Percentiles rank a stretch among this genome's conserved stretches.
phyloP scores from a whole-genome alignment of 2,888 invertebrate species.

The Ecdyonurus torrentis region DNA sequence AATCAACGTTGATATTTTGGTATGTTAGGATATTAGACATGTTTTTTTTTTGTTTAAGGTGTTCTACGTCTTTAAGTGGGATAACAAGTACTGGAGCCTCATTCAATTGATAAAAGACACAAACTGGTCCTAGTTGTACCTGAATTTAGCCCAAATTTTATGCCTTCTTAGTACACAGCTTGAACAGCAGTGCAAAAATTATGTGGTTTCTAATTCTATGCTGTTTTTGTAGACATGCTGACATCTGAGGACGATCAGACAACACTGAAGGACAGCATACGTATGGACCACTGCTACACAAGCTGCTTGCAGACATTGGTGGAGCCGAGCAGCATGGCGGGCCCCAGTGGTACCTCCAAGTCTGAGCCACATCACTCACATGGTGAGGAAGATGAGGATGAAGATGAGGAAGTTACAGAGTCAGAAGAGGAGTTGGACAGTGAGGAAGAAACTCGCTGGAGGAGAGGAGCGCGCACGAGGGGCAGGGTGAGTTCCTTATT shows the following conservation, averaged over 20 bases:
- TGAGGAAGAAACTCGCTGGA: conserved; percentile 17
- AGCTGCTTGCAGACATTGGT: no score
- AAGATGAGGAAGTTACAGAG: conserved; percentile 19
- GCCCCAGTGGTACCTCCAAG: conserved; percentile 9
- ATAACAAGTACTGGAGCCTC: no score
- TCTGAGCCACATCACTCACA: conserved; percentile 11
- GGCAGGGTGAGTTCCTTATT: not conserved
- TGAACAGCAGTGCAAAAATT: not conserved
- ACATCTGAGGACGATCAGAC: conserved; percentile 30
- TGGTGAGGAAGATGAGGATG: conserved; percentile 19
- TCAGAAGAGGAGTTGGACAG: conserved; percentile 19
- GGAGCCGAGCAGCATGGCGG: not conserved
- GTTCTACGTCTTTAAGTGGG: no score
- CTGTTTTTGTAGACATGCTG: conserved; percentile 24
- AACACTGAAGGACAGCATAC: conserved; percentile 39
- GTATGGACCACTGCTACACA: conserved; percentile 48
- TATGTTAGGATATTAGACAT: no score
- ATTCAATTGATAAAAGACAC: no score
- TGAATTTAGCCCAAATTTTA: no score
- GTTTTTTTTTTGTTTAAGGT: no score
- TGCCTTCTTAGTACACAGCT: no score
- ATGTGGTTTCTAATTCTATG: not conserved
- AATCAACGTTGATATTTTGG: no score
- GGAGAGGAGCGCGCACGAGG: not conserved
- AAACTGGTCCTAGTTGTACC: no score